These are phyloP conservation scores for Coranthus polyacanthus DNA, from an alignment of 2,797 vertebrate species.

Conservation along the genomic window DNA sequence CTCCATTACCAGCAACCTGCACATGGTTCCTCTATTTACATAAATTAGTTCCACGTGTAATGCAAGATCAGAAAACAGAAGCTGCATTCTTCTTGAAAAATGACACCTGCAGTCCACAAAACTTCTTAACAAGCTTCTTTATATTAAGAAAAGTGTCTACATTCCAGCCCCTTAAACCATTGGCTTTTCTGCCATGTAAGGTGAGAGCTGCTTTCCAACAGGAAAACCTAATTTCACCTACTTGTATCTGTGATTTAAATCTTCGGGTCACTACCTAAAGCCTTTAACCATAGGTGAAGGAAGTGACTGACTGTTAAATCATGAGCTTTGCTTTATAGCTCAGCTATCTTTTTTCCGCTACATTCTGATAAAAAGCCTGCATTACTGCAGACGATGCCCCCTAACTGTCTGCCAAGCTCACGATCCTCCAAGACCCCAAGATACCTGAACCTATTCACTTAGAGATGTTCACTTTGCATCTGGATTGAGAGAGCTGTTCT, in stretches of 20 bases:
- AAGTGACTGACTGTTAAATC: constrained; percentile 17
- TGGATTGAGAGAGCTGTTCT: constrained; percentile 5
- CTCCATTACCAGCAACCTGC: neutral
- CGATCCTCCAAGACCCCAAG: constrained; percentile 4
- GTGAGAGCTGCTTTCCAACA: neutral
- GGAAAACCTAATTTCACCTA: neutral
- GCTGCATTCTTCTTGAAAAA: too few species aligned
- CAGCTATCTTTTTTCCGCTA: constrained; percentile 10
- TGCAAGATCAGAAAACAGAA: neutral
- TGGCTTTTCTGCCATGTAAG: neutral
- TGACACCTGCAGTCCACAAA: too few species aligned
- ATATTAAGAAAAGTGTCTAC: neutral
- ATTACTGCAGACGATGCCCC: constrained; percentile 15
- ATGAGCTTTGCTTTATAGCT: constrained; percentile 29
- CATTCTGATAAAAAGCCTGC: constrained; percentile 22
- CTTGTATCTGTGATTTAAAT: constrained; percentile 16
- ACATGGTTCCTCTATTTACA: neutral
- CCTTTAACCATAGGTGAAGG: constrained; percentile 18
- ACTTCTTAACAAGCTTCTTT: neutral
- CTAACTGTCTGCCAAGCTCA: constrained; percentile 8
- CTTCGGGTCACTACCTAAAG: constrained; percentile 6
- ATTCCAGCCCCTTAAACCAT: neutral
- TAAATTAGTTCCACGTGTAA: neutral
- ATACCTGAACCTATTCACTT: constrained; percentile 19
- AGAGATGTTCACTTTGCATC: constrained; percentile 1